phyloP scores from a whole-genome alignment of 2,888 invertebrate genomes.

The Tetropium fuscum region DNA sequence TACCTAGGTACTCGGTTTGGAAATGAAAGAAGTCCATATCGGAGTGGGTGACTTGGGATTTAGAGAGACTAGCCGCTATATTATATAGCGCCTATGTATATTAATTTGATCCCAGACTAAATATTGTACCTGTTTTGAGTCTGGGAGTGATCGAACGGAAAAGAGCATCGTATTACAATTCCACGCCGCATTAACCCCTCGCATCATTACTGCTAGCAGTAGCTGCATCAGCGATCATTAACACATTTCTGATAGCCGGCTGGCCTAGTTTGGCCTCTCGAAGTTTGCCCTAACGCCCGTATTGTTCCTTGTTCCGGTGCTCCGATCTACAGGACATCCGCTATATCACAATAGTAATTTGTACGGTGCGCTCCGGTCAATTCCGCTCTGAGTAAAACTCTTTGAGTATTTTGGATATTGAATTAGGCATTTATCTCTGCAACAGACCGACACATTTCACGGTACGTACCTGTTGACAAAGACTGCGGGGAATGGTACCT shows the following conservation, averaged over 20 bases:
- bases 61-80: too few relatives aligned
- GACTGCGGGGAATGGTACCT: too few relatives aligned
- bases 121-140: too few relatives aligned
- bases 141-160: too few relatives aligned
- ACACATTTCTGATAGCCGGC: neutral
- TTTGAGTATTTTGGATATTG: neutral
- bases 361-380: conserved; percentile 22
- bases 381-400: neutral
- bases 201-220: too few relatives aligned
- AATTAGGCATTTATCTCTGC: neutral
- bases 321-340: conserved; percentile 38
- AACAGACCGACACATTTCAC: neutral
- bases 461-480: neutral
- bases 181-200: too few relatives aligned
- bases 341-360: conserved; percentile 36
- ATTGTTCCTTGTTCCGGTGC: conserved; percentile 41
- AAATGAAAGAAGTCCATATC: too few relatives aligned
- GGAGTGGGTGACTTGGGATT: too few relatives aligned
- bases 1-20: too few relatives aligned
- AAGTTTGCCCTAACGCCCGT: conserved; percentile 20
- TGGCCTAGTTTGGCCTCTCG: conserved; percentile 2
- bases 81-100: too few relatives aligned
- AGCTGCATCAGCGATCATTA: neutral
- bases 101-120: too few relatives aligned
- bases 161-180: too few relatives aligned